These are phyloP conservation scores for Drosophila rellima DNA, from an alignment of 2,888 invertebrate genomes.

Conservation along the genomic window DNA sequence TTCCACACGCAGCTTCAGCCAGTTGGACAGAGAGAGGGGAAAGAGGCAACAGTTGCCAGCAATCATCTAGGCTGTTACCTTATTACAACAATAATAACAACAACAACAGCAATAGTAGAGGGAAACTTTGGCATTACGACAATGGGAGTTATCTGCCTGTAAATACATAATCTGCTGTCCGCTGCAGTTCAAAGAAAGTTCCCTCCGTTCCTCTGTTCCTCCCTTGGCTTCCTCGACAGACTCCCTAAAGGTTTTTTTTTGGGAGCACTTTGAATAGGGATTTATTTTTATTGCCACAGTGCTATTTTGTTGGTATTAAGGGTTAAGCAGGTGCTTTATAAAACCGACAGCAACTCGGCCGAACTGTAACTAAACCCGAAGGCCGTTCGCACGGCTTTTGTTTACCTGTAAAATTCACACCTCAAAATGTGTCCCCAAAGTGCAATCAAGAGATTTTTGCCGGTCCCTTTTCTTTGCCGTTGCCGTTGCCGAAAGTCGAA, in stretches of 20 bases:
- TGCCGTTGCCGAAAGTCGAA: neutral
- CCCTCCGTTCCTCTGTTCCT: conserved; percentile 8
- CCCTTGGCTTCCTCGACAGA: conserved; percentile 2
- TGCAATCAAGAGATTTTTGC: conserved; percentile 71
- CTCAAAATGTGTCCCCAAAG: conserved; percentile 76
- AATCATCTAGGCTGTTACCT: conserved; percentile 77
- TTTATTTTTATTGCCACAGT: conserved; percentile 75
- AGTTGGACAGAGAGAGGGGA: neutral
- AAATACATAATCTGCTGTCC: conserved; percentile 77
- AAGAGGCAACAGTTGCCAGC: conserved; percentile 71
- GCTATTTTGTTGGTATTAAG: conserved; percentile 57
- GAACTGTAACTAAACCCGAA: conserved; percentile 65
- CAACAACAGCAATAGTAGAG: conserved; percentile 32
- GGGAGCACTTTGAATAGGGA: conserved; percentile 70
- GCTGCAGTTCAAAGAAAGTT: conserved; percentile 35
- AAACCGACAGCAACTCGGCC: conserved; percentile 56
- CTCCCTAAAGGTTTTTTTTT: conserved; percentile 53
- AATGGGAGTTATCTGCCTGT: conserved; percentile 75
- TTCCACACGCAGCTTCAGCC: conserved; percentile 26
- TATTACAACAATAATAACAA: conserved; percentile 66
- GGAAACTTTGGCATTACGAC: conserved; percentile 72
- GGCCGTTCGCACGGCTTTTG: conserved; percentile 2
- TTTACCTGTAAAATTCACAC: conserved; percentile 70
- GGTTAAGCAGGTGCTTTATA: conserved; percentile 81
- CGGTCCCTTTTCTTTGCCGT: conserved; percentile 41